Evolutionary conservation across 2,113 vertebrate genomes (phyloP), one percentile per base, ranked within the genome.

Genomic region (Myotis brandtii): DNA sequence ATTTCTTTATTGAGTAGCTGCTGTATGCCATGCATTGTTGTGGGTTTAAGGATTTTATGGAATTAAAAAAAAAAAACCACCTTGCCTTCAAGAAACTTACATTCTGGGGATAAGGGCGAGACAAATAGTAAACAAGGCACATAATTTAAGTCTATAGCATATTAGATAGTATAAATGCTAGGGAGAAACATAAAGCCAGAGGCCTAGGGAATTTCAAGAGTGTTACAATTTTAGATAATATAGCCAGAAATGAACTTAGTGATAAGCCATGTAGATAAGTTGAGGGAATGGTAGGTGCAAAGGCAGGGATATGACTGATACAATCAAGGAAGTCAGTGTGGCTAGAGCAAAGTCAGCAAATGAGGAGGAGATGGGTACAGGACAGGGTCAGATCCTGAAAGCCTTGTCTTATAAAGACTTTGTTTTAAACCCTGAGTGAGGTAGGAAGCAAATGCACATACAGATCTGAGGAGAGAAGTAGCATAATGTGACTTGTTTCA

Each of bases 391-490:
- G 50, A 48, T 56, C 23, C 9, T 66, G 3, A 84, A 80, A 72
- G 27, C 32, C 10, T 88, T 80, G 14, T 43, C 32, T 48, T 75
- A 8, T n/a, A 46, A 77, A 40, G 46, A 70, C 62, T 80, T 72
- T 80, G 23, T 67, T n/a, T 88, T 80, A 37, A 89, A n/a, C 62
- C 27, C 9, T 75, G 5, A 79, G 32, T 64, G 59, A 79, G 30
- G 8, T 84, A 62, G 18, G 66, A 76, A 94, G 12, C 69, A 80
- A 75, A 43, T 73, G 43, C 32, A 83, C 69, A 72, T 59, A 81
- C 66, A 69, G 84, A 69, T 27, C 25, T 86, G 9, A 91, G 30
- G 52, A 95, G 62, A 93, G 48, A 83, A 93, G 20, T 50, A 56
- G 17, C 21, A 9, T 87, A 40, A 50, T 80, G 21, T 67, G 37